These are phyloP conservation scores for Tretioscincus oriximinensis DNA, from an alignment of 2,113 vertebrate species.

Conservation along the genomic window DNA sequence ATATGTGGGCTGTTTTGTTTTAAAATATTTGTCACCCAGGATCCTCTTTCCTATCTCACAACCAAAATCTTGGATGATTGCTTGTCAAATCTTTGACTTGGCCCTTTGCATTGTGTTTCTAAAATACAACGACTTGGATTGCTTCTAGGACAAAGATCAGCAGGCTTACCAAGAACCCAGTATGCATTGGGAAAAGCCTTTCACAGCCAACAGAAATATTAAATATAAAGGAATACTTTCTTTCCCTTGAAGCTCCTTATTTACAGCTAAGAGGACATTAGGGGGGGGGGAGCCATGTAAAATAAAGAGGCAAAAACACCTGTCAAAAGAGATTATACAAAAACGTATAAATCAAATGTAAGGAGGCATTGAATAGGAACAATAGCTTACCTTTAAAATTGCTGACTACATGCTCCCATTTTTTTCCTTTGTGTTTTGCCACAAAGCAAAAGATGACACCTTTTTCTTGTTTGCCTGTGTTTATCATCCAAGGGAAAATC, in stretches of 20 bases:
- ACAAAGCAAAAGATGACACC: neutral
- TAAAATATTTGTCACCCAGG: neutral
- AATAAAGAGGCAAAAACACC: neutral
- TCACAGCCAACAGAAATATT: conserved; percentile 20
- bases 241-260: neutral
- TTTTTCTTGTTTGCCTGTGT: neutral
- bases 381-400: neutral
- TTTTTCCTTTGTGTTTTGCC: neutral
- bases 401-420: neutral
- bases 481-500: neutral
- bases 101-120: conserved; percentile 34
- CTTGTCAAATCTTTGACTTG: conserved; percentile 8
- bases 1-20: neutral
- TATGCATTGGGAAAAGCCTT: neutral
- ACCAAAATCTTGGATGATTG: neutral
- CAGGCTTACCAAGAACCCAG: neutral
- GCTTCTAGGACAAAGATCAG: neutral
- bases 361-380: neutral
- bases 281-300: neutral
- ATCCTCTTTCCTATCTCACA: neutral
- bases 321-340: neutral
- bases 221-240: neutral
- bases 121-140: neutral
- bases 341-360: neutral
- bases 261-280: neutral